Evolutionary conservation across 2,888 invertebrate genomes (phyloP), one percentile per base, ranked within the genome.

Genomic region (Synergus japonicus): DNA sequence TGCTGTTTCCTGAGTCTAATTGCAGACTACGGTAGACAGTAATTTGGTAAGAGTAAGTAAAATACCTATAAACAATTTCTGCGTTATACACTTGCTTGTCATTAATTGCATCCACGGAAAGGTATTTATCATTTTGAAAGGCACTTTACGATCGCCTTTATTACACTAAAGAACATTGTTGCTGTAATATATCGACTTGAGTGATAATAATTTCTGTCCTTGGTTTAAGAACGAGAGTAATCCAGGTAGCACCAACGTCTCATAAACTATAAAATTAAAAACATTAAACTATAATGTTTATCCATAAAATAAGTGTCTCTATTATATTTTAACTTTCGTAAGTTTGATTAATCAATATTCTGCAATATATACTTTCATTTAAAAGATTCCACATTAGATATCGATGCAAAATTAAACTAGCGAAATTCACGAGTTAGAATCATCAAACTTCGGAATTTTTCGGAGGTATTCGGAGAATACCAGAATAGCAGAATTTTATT

Each of bases 271-370:
- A 29, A 29, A 22, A 22, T 22, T 22, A 22, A 22, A 29, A 29
- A 29, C 22, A 2, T 29, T 29, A 29, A 29, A 29, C 22, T 29
- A 29, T 29, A 29, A 29, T 29, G 12, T 22, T 5, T 18, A 22
- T 18, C 43, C 44, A 18, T 67, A 44, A 67, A 67, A 43, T 67
- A 67, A 9, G 22, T 22, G 44, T 67, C 7, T 64, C 63, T 37
- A 37, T 37, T 37, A 37, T 37, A 5, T 4, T 37, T 37, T 37
- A 37, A 37, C 22, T 37, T 37, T 37, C 37, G 5, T 5, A 37
- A 37, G 37, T 37, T 37, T 4, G 4, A 37, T 5, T 37, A 37
- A 37, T 37, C 37, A 37, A 37, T 37, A 37, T 37, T 37, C 37
- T 37, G 4, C 37, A 37, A 37, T 37, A 37, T 37, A 5, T 37